Evolutionary conservation across 2,888 invertebrate genomes (phyloP).

Genomic region (Synergus umbraculus): DNA sequence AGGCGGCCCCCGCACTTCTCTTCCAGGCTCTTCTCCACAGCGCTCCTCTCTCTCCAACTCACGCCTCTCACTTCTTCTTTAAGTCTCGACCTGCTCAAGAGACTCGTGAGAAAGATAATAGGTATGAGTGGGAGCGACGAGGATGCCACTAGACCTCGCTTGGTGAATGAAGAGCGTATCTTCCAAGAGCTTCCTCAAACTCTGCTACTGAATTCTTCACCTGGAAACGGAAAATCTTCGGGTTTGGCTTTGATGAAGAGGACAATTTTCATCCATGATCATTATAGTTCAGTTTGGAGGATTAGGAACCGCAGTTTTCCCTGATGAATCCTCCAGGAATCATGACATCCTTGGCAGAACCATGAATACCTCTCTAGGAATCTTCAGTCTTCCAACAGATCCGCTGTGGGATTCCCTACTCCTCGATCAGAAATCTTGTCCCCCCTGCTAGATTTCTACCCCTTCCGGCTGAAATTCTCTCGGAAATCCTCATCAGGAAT

Average conservation of each 20-base stretch:
- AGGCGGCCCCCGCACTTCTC: slow-evolving; percentile 75
- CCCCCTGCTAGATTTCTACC: too few species aligned
- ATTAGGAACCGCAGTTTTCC: too few species aligned
- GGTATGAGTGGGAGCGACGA: slow-evolving; percentile 46
- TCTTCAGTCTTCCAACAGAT: too few species aligned
- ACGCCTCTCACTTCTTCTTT: slow-evolving; percentile 33
- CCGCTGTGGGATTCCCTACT: too few species aligned
- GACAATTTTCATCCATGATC: neutral
- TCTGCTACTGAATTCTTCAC: slow-evolving; percentile 39
- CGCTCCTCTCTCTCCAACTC: slow-evolving; percentile 55
- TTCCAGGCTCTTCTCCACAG: slow-evolving; percentile 53
- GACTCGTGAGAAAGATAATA: slow-evolving; percentile 56
- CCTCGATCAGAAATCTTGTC: too few species aligned
- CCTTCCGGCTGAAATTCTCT: too few species aligned
- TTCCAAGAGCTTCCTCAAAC: slow-evolving; percentile 45
- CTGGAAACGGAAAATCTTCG: slow-evolving; percentile 26
- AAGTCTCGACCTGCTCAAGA: slow-evolving; percentile 48
- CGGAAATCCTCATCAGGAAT: too few species aligned
- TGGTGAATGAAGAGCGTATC: slow-evolving; percentile 50
- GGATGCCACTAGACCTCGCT: slow-evolving; percentile 44
- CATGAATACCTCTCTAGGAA: too few species aligned
- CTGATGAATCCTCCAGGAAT: too few species aligned
- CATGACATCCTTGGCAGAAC: too few species aligned
- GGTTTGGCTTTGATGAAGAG: neutral
- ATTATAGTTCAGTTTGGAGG: too few species aligned